phyloP scores from a whole-genome alignment of 1,140 invertebrate genomes.

The Drosophila teissieri region DNA sequence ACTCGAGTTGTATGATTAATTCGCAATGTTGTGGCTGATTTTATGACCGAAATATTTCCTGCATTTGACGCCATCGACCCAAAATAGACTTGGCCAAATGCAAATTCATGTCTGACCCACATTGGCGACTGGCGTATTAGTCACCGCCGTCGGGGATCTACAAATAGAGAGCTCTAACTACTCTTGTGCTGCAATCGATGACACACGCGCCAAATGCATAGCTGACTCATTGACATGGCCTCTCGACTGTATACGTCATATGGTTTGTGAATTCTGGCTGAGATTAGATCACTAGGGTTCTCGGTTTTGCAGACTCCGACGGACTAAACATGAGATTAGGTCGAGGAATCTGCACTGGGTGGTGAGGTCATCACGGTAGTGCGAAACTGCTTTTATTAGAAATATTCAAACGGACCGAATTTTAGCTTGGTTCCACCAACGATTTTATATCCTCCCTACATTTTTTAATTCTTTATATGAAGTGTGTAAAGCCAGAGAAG shows the following conservation, averaged over 20 bases:
- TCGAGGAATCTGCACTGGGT: slow-evolving; percentile 5
- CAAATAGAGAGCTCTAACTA: slow-evolving; percentile 8
- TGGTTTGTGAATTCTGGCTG: slow-evolving; percentile 29
- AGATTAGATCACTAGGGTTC: slow-evolving; percentile 45
- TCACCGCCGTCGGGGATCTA: slow-evolving; percentile 61
- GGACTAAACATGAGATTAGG: slow-evolving; percentile 19
- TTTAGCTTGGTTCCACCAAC: too few species aligned
- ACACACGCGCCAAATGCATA: slow-evolving; percentile 56
- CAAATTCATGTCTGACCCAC: slow-evolving; percentile 83
- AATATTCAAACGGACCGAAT: too few species aligned
- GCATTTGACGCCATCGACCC: slow-evolving; percentile 40
- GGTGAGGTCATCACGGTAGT: slow-evolving; percentile 18
- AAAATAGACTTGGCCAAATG: slow-evolving; percentile 77
- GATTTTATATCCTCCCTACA: too few species aligned
- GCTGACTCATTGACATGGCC: slow-evolving; percentile 54
- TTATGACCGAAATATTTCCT: slow-evolving; percentile 71
- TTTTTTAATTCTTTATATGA: too few species aligned
- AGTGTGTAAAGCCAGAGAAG: slow-evolving; percentile 18
- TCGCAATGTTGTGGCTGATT: slow-evolving; percentile 71
- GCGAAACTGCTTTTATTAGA: neutral
- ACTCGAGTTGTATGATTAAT: slow-evolving; percentile 70
- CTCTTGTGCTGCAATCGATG: slow-evolving; percentile 64
- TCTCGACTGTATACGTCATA: slow-evolving; percentile 49
- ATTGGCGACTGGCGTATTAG: slow-evolving; percentile 72
- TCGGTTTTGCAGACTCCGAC: neutral